phyloP scores from a whole-genome alignment of 2,113 vertebrate genomes.

The Cariama cristata region DNA sequence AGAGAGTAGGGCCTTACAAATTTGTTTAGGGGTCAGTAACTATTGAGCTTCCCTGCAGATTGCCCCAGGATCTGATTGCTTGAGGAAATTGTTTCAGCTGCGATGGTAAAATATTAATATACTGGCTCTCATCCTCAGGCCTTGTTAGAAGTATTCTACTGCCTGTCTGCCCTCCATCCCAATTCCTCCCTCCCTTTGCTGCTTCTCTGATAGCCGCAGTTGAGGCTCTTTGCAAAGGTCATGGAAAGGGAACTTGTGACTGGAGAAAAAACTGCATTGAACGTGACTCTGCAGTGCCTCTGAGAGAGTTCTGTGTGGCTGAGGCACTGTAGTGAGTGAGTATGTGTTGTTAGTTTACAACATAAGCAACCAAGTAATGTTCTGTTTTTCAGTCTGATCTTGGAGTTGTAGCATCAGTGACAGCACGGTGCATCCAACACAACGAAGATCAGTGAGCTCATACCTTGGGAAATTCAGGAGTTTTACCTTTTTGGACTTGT shows the following conservation, averaged over 20 bases:
- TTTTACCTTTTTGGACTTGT: not conserved
- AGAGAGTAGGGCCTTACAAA: not conserved
- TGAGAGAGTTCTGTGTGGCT: not conserved
- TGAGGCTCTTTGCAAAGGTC: not conserved
- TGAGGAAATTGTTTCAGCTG: not conserved
- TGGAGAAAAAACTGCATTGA: not conserved
- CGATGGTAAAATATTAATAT: not conserved
- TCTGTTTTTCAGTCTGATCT: not conserved
- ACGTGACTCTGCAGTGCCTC: not conserved
- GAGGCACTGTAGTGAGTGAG: not conserved
- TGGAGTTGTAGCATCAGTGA: not conserved
- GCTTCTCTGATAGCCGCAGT: not conserved
- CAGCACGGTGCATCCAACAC: rapidly evolving
- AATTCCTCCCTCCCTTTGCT: not conserved
- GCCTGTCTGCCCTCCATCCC: not conserved
- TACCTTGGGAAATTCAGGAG: not conserved
- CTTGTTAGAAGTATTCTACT: not conserved
- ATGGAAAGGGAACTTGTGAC: not conserved
- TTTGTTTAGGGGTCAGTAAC: not conserved
- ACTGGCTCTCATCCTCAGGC: not conserved
- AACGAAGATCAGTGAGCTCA: rapidly evolving
- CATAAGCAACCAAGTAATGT: not conserved
- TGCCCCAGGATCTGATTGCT: not conserved
- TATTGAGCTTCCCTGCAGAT: not conserved
- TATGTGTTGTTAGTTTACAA: not conserved